Evolutionary conservation across 2,888 invertebrate genomes (phyloP), one percentile per base, ranked within the genome.

Genomic region (Phengaris alcon): DNA sequence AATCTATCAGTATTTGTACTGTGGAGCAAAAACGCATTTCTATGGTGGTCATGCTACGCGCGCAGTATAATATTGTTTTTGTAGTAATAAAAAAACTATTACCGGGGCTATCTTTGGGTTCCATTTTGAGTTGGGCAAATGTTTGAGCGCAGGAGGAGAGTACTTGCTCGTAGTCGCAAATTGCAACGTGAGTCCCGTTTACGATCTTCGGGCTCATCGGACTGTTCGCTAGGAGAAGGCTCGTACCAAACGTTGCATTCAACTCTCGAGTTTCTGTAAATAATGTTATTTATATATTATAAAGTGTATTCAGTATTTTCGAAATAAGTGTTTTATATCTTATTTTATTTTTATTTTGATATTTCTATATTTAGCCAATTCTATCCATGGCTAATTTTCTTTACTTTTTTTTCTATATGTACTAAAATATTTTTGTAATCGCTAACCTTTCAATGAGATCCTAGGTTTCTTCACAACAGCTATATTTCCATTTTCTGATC

Each of bases 151-250:
- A 97, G 73, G 96, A 96, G 13, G 95, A 95, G 79, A 97, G 91
- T 7, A 96, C 94, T 82, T 96, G 96, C 73, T 95, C 95, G 77
- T 96, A 96, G 85, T 98, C 98, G 82, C 97, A 97, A 78, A 98
- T 96, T 48, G 98, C 98, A 0, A 97, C 98, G 88, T 98, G 98
- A 73, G 97, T 98, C 5, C 98, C 98, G 82, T 98, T 98, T 4
- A 98, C 98, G 74, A 99, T 97, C 93, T 99, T 99, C 0, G 99
- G 99, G 6, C 98, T 98, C 96, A 98, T 97, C 0, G 99, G 99
- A 3, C 98, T 97, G 89, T 99, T 99, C 74, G 98, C 97, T 73
- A 99, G 93, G 46, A 99, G 94, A 2, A 99, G 94, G 84, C 98
- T 98, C 70, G 99, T 97, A 57, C 99, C 99, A 83, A 98, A 99